Evolutionary conservation across 2,888 invertebrate genomes (phyloP).

Genomic region (Lepidochrysops patricia): DNA sequence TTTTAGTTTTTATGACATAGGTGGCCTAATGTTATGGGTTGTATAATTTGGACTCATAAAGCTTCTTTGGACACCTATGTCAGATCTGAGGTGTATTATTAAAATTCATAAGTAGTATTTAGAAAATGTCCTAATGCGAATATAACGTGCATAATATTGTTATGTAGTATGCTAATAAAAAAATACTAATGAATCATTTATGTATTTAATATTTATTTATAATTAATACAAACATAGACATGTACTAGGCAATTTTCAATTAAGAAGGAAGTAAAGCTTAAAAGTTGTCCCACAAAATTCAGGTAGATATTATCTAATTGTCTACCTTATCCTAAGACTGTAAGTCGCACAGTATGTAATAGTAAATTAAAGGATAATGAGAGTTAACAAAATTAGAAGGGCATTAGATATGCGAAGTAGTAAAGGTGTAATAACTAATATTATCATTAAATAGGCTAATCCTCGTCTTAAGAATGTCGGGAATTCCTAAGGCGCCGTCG

Average conservation of each 20-base stretch:
- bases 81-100: not conserved
- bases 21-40: not conserved
- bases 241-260: too few relatives aligned
- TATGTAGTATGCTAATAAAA: too few relatives aligned
- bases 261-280: too few relatives aligned
- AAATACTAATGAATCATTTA: too few relatives aligned
- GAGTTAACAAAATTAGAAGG: too few relatives aligned
- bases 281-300: too few relatives aligned
- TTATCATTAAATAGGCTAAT: not conserved
- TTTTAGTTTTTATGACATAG: not conserved
- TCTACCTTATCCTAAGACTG: too few relatives aligned
- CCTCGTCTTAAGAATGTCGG: not conserved
- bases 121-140: not conserved
- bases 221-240: too few relatives aligned
- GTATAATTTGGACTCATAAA: not conserved
- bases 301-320: too few relatives aligned
- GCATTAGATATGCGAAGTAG: not conserved
- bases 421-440: not conserved
- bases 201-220: too few relatives aligned
- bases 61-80: not conserved
- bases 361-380: too few relatives aligned
- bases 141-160: not conserved
- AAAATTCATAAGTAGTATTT: not conserved
- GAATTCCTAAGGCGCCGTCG: conserved; percentile 4
- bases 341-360: too few relatives aligned